Evolutionary conservation across 2,113 vertebrate genomes (phyloP).

Genomic region (Progne subis): DNA sequence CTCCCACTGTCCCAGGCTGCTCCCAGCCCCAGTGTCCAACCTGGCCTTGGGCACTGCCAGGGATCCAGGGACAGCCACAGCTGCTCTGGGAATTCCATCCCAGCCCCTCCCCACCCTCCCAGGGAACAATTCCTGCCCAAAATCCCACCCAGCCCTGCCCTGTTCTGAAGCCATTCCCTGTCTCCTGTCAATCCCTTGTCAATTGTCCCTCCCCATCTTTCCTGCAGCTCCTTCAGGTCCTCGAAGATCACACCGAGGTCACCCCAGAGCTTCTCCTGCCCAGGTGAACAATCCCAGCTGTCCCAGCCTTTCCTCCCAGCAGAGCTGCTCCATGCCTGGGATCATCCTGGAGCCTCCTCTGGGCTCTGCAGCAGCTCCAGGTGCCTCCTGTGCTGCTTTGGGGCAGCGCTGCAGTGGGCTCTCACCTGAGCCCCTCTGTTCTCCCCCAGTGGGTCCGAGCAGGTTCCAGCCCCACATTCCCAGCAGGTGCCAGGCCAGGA

Average conservation of each 20-base stretch:
- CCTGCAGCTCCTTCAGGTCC: not conserved
- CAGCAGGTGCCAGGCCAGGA: not conserved
- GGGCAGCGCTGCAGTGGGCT: not conserved
- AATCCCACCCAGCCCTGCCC: too few relatives aligned
- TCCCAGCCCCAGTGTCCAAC: not conserved
- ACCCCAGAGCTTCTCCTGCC: not conserved
- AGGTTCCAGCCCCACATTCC: not conserved
- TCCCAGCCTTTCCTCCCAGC: not conserved
- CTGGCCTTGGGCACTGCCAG: too few relatives aligned
- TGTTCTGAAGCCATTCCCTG: too few relatives aligned
- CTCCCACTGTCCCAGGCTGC: not conserved
- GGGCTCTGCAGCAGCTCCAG: not conserved
- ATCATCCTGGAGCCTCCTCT: not conserved
- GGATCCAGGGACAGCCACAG: too few relatives aligned
- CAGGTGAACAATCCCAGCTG: not conserved
- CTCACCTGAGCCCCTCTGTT: not conserved
- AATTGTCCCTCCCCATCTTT: not conserved
- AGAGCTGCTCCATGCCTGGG: not conserved
- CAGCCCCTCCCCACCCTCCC: too few relatives aligned
- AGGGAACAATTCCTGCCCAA: too few relatives aligned
- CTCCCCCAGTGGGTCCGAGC: not conserved
- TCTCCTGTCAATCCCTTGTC: too few relatives aligned
- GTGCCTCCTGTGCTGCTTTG: not conserved
- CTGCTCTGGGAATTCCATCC: too few relatives aligned
- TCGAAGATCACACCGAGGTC: not conserved